These are phyloP conservation scores for Equus przewalskii DNA, from an alignment of 2,113 vertebrate genomes.

Conservation along the genomic window DNA sequence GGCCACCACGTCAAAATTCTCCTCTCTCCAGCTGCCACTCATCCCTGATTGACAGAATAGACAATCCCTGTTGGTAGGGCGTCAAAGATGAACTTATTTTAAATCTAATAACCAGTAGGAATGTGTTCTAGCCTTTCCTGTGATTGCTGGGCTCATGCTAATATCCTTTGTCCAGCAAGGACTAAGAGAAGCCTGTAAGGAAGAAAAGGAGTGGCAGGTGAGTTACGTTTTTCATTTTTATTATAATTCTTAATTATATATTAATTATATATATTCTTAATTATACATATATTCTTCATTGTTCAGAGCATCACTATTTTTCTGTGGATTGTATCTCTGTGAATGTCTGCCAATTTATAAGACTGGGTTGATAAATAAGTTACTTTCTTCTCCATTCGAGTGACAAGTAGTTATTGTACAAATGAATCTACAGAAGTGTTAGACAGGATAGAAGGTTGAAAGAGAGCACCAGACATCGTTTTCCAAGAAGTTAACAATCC, in stretches of 20 bases:
- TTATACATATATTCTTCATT: neutral
- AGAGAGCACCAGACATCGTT: neutral
- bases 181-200: neutral
- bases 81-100: slow-evolving; percentile 23
- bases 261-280: neutral
- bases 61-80: neutral
- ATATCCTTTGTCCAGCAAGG: neutral
- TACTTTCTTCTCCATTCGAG: neutral
- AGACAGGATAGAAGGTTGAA: neutral
- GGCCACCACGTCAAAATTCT: neutral
- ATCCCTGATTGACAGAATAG: neutral
- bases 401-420: neutral
- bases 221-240: neutral
- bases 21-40: neutral
- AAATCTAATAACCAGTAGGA: neutral
- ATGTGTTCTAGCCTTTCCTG: neutral
- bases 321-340: neutral
- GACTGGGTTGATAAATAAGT: neutral
- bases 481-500: neutral
- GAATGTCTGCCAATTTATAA: neutral
- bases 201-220: neutral
- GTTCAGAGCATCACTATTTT: neutral
- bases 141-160: neutral
- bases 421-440: neutral
- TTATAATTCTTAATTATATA: neutral